Evolutionary conservation across 1,140 invertebrate genomes (phyloP), one percentile per base, ranked within the genome.

Genomic region (Calosoma granatense): DNA sequence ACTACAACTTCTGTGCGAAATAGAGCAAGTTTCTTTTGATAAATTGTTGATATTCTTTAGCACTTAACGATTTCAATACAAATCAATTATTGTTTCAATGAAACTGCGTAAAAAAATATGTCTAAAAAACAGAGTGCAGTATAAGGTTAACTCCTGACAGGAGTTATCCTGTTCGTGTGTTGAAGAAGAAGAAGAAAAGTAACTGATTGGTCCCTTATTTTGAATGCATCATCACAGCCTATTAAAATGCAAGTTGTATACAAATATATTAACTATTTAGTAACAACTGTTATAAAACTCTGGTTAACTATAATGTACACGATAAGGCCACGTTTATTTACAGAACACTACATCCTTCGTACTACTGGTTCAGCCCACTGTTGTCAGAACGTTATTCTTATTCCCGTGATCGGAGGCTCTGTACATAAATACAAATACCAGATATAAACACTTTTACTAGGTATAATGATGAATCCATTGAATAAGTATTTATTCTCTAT

Each of bases 301-400:
- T 26, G 47, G 51, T 53, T 53, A 54, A 55, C 53, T 56, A 19
- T 41, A 22, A 17, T 41, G 53, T 43, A 26, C 47, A 21, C 20
- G 22, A 19, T 61, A 63, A 64, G 60, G 61, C 58, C 61, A 63
- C 61, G 55, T 61, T 58, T 21, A 21, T 53, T 53, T 53, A 53
- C 21, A 53, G 6, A 51, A 51, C 43, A 15, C 21, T 53, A 53
- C 22, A 12, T 4, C 3, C 3, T 4, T 15, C 19, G 21, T 22
- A 20, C 20, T 17, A 51, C 43, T 15, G 14, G 22, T 20, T 64
- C 58, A 67, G 17, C 64, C 65, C 23, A 66, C 64, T 52, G 63
- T 61, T 52, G 74, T 74, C 69, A 76, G 66, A 75, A 72, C 66
- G 70, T 75, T 74, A 74, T 76, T 67, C 74, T 74, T 72, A 76